A percentile compares a stretch with the other conserved stretches of the same genome.
Evolutionary conservation across 2,888 invertebrate genomes (phyloP).

Genomic region (Ormyrus thymus): DNA sequence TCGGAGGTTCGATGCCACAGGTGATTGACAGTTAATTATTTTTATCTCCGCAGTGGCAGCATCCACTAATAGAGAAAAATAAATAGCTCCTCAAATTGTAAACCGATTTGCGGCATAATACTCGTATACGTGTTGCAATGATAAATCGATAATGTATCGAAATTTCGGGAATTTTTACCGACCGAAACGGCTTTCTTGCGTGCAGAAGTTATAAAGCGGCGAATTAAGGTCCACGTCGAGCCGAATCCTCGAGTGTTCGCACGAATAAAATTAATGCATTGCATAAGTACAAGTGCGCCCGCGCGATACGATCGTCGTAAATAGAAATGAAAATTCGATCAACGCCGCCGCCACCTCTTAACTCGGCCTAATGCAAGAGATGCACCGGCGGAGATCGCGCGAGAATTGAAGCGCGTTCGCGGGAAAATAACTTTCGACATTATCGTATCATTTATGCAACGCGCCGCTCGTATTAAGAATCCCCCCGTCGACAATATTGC

Average conservation of each 20-base stretch:
- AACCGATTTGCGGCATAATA: too few relatives aligned
- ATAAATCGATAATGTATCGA: too few relatives aligned
- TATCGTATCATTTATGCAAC: constrained; percentile 42
- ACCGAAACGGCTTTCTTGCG: neutral
- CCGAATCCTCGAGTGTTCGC: constrained; percentile 12
- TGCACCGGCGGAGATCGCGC: neutral
- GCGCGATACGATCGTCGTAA: constrained; percentile 22
- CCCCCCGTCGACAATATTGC: neutral
- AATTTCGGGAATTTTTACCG: neutral
- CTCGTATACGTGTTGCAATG: too few relatives aligned
- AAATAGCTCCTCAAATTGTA: too few relatives aligned
- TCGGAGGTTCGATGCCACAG: too few relatives aligned
- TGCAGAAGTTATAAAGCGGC: neutral
- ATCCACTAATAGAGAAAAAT: too few relatives aligned
- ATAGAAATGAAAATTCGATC: constrained; percentile 46
- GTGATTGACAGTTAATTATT: constrained; percentile 41
- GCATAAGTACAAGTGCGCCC: neutral
- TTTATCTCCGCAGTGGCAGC: constrained; percentile 19
- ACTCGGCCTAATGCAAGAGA: constrained; percentile 24
- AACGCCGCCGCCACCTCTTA: constrained; percentile 9
- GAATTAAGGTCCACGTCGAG: constrained; percentile 14
- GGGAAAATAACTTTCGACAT: constrained; percentile 35
- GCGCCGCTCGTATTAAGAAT: neutral
- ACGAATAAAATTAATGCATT: constrained; percentile 40
- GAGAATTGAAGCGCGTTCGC: neutral